These are phyloP conservation scores for Steatocranus sp. DNA, from an alignment of 2,797 vertebrate genomes.

Conservation along the genomic window DNA sequence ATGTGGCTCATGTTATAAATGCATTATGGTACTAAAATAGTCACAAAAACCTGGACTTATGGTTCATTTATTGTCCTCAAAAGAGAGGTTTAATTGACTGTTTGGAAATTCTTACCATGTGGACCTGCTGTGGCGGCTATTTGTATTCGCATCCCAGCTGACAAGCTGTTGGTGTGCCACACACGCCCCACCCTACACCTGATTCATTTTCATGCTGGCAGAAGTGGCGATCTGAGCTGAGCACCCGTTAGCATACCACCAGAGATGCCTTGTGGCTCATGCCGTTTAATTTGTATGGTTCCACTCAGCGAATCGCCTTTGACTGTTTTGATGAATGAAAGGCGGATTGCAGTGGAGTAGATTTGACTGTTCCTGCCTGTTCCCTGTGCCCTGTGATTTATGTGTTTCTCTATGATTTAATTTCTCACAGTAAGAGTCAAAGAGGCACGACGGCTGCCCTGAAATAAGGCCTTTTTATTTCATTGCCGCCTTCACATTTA, in stretches of 20 bases:
- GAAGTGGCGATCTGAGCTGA: constrained; percentile 18
- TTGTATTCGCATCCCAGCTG: constrained; percentile 32
- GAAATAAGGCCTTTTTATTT: constrained; percentile 76
- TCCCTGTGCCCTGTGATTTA: constrained; percentile 77
- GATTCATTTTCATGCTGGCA: constrained; percentile 68
- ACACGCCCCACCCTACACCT: constrained; percentile 32
- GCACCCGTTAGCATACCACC: constrained; percentile 52
- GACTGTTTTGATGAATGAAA: constrained; percentile 84
- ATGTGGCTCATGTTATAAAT: background rate
- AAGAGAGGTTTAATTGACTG: background rate
- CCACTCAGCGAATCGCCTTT: constrained; percentile 60
- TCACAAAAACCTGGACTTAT: background rate
- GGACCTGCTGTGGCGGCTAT: constrained; percentile 39
- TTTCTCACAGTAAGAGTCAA: constrained; percentile 75
- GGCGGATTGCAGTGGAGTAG: constrained; percentile 78
- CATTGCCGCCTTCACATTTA: constrained; percentile 63
- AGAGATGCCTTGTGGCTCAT: constrained; percentile 68
- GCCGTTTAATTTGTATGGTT: constrained; percentile 75
- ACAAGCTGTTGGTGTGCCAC: constrained; percentile 38
- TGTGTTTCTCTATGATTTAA: constrained; percentile 82
- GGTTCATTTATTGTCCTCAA: background rate
- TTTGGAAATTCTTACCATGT: background rate
- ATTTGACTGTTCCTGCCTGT: constrained; percentile 77
- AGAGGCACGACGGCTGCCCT: constrained; percentile 54
- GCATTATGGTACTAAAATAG: background rate